Base-by-base conservation (phyloP, 2,113 vertebrate genomes). In the Scophthalmus maximus region DNA sequence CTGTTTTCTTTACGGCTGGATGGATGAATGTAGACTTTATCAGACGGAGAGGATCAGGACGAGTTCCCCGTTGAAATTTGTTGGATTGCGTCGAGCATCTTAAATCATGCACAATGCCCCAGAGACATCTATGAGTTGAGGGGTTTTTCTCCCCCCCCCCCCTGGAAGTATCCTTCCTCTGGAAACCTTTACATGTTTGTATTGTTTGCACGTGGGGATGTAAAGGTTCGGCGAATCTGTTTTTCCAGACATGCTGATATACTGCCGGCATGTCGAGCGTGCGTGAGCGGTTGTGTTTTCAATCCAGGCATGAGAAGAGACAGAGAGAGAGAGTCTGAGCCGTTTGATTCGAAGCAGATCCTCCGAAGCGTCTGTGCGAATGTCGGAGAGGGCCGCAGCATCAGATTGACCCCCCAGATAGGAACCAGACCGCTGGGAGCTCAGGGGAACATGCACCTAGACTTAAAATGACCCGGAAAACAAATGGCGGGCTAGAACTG, bases 301-400 rank as follows among this genome's bases (percentile, higher is more conserved):
- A 77, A 72, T 80, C 72, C 60, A 29, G 62, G 70, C 75, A 71
- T 61, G 81, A 83, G 74, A 84, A 65, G 64, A 67, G 68, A 65
- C 64, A 40, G 58, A 38, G 58, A 59, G 58, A 59, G 20, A 34
- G 25, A 78, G 72, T 71, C 68, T 73, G 73, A 76, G 61, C 56
- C 38, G 66, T 52, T 12, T 83, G 84, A 89, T 89, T 83, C 76
- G 78, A 90, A 86, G 80, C 87, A 85, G 87, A 63, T 80, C 78
- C 73, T 78, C 18, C 63, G 73, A 84, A 88, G 76, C 53, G 27
- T 57, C 57, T 47, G 52, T 66, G 27, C 71, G 65, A 78, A 74
- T 55, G 64, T 49, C 55, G 59, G 59, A 44, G 40, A 67, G 53
- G 15, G 50, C 70, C 57, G 52, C 61, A 60, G 46, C 81, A 77